Evolutionary conservation across 1,140 invertebrate genomes (phyloP), one percentile per base, ranked within the genome.

Genomic region (Monochamus saltuarius): DNA sequence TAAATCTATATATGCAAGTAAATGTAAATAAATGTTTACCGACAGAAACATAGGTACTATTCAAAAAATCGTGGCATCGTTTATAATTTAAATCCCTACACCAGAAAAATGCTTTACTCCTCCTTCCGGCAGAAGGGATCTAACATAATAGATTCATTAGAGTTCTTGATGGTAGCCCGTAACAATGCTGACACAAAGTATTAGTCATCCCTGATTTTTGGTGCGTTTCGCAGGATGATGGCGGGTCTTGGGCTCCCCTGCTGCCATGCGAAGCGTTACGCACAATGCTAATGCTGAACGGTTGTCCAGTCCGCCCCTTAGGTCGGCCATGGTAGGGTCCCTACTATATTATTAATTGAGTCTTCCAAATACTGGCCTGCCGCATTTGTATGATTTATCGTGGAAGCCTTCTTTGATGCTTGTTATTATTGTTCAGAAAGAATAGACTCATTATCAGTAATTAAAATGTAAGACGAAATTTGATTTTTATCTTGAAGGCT

Each of bases 131-230:
- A 57, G 56, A 45, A 59, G 11, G 57, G 59, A 56, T 60, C 56
- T 29, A 58, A 64, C 60, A 71, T 71, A 73, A 72, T 73, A 71
- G 70, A 73, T 69, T 71, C 70, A 73, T 72, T 73, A 72, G 53
- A 62, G 59, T 69, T 63, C 65, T 65, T 45, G 68, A 72, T 71
- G 65, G 62, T 64, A 57, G 62, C 49, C 61, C 61, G 59, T 70
- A 68, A 64, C 62, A 64, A 61, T 60, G 50, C 61, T 68, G 71
- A 73, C 71, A 72, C 54, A 16, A 57, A 51, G 59, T 65, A 72
- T 73, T 73, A 73, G 70, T 73, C 72, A 73, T 73, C 66, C 67
- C 59, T 38, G 60, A 58, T 64, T 69, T 70, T 68, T 53, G 53
- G 55, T 58, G 47, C 19, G 60, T 64, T 71, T 69, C 64, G 67